A percentile compares a stretch with the other conserved stretches of the same genome.
Conservation (phyloP, 2,797 vertebrate species). For the Bradypodion ventrale region DNA sequence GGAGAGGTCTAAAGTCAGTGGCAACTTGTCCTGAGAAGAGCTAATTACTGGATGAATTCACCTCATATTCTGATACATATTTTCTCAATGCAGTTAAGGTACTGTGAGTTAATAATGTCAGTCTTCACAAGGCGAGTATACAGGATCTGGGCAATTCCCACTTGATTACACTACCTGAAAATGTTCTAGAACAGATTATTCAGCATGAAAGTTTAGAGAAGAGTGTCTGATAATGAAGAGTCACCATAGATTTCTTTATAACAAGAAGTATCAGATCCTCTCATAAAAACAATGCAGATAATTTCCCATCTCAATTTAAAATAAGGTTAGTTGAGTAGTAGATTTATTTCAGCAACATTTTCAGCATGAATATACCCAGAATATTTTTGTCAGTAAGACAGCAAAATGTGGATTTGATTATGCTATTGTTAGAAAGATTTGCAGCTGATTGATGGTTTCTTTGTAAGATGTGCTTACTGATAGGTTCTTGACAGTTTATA, state of each 20-base stretch:
- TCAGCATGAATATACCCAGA: not conserved
- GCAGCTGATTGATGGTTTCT: not conserved
- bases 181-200: not conserved
- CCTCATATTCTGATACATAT: not conserved
- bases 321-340: not conserved
- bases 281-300: no score
- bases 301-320: not conserved
- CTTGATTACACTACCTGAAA: not conserved
- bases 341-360: not conserved
- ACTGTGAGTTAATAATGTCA: not conserved
- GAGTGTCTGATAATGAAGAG: not conserved
- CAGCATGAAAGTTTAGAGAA: not conserved
- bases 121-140: not conserved
- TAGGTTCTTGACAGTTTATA: not conserved
- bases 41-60: not conserved
- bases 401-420: not conserved
- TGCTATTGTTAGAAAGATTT: not conserved
- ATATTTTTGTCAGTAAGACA: not conserved
- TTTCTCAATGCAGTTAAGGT: not conserved
- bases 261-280: not conserved
- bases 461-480: not conserved
- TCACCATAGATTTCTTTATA: not conserved
- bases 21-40: not conserved
- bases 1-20: not conserved
- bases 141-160: no score